A percentile compares a stretch with the other conserved stretches of the same genome.
phyloP scores from a whole-genome alignment of 2,888 invertebrate species.

The Coecobrya sp. region DNA sequence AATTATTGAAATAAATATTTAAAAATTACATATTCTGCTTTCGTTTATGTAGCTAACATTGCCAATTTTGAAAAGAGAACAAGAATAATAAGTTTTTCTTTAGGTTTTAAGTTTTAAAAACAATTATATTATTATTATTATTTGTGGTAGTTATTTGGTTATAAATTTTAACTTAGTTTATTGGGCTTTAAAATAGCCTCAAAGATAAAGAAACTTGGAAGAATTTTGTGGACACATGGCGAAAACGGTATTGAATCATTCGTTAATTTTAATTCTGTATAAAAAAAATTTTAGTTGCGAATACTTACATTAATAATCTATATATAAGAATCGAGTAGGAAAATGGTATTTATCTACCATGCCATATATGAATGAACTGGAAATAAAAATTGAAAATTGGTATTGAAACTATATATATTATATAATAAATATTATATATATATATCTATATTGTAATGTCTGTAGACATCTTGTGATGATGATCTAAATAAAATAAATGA shows the following conservation, averaged over 20 bases:
- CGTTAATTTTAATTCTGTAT: constrained; percentile 22
- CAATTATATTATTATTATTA: neutral
- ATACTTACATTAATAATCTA: too few species aligned
- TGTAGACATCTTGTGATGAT: constrained; percentile 57
- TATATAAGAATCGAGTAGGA: neutral
- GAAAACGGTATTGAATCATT: neutral
- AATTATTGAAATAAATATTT: neutral
- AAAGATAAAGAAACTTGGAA: constrained; percentile 14
- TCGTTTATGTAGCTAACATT: constrained; percentile 22
- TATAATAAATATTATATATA: neutral
- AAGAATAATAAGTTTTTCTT: too few species aligned
- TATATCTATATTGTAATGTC: constrained; percentile 7
- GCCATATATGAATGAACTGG: constrained; percentile 18
- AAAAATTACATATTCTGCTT: constrained; percentile 4
- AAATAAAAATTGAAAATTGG: constrained; percentile 18
- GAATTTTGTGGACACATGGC: neutral
- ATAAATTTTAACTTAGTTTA: neutral
- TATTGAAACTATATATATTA: constrained; percentile 12
- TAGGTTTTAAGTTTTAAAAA: neutral
- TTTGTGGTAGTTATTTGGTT: neutral
- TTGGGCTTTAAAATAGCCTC: neutral
- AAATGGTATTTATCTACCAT: neutral
- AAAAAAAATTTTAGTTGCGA: neutral
- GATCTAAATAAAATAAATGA: constrained; percentile 40
- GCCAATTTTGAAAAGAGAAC: constrained; percentile 20